Percentiles rank a stretch among this genome's conserved stretches.
Conservation (phyloP, 2,797 vertebrate genomes). For the Squalus acanthias region DNA sequence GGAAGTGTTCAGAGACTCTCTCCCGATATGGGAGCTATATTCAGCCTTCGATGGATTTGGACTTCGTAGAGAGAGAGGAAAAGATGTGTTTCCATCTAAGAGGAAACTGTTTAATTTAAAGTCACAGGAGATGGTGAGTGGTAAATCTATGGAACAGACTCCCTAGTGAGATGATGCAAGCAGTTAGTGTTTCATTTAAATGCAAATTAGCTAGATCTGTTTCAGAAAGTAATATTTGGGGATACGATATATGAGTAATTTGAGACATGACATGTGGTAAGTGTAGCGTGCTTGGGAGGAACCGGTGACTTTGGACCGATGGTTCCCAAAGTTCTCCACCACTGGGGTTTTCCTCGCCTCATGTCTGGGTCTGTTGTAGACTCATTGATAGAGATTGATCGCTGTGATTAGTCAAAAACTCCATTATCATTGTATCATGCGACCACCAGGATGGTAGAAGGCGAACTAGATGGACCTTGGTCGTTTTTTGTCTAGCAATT, state of each 20-base stretch:
- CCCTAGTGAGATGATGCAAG: background rate
- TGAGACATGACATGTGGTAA: background rate
- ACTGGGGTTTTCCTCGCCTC: background rate
- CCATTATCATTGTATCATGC: background rate
- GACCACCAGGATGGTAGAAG: background rate
- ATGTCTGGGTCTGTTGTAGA: background rate
- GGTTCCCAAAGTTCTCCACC: background rate
- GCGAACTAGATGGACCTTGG: background rate
- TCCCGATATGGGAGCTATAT: background rate
- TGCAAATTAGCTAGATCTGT: background rate
- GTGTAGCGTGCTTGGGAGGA: background rate
- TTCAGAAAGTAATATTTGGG: background rate
- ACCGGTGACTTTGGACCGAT: background rate
- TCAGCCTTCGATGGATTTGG: background rate
- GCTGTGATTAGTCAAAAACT: background rate
- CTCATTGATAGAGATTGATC: background rate
- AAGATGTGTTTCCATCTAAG: background rate
- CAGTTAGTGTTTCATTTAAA: background rate
- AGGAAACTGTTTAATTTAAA: background rate
- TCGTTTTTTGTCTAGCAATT: background rate
- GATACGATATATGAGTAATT: background rate
- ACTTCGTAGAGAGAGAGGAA: background rate
- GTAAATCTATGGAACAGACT: background rate
- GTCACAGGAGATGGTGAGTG: background rate
- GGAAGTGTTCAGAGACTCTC: background rate